Percentiles rank a stretch among this genome's conserved stretches.
These are phyloP conservation scores for Heliconius ethilla DNA, from an alignment of 2,888 invertebrate species.

Conservation along the genomic window DNA sequence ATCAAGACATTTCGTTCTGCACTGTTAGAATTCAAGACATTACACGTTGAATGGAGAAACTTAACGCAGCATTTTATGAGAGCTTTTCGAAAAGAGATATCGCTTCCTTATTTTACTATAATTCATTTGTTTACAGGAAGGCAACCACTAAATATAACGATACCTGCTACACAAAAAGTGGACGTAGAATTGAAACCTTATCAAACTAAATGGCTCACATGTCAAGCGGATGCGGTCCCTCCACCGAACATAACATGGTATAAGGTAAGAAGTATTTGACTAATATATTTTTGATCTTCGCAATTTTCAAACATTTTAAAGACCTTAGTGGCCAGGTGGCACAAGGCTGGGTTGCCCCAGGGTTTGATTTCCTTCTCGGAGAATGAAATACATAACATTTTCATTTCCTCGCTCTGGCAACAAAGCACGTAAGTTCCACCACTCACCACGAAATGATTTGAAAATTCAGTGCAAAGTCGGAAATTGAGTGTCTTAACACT, in stretches of 20 bases:
- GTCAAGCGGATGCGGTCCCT: constrained; percentile 83
- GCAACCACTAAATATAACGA: constrained; percentile 51
- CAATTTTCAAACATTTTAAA: background rate
- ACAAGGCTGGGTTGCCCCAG: too few relatives aligned
- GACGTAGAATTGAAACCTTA: constrained; percentile 53
- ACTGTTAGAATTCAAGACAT: background rate
- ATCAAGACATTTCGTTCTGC: too few relatives aligned
- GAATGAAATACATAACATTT: too few relatives aligned
- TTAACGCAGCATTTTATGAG: background rate
- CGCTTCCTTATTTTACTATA: too few relatives aligned
- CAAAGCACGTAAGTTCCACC: too few relatives aligned
- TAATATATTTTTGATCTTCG: background rate
- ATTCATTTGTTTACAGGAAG: constrained; percentile 50
- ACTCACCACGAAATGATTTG: too few relatives aligned
- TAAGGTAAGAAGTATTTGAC: constrained; percentile 79
- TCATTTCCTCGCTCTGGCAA: too few relatives aligned
- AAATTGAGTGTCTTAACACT: too few relatives aligned
- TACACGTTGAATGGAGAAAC: background rate
- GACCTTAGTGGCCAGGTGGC: too few relatives aligned
- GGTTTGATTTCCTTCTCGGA: too few relatives aligned
- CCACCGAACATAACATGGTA: constrained; percentile 86
- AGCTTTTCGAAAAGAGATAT: background rate
- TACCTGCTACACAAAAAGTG: constrained; percentile 49
- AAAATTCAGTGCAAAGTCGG: too few relatives aligned
- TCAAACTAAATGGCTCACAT: constrained; percentile 67